A percentile compares a stretch with the other conserved stretches of the same genome.
Evolutionary conservation across 2,888 invertebrate genomes (phyloP).

Genomic region (Cinara cedri): DNA sequence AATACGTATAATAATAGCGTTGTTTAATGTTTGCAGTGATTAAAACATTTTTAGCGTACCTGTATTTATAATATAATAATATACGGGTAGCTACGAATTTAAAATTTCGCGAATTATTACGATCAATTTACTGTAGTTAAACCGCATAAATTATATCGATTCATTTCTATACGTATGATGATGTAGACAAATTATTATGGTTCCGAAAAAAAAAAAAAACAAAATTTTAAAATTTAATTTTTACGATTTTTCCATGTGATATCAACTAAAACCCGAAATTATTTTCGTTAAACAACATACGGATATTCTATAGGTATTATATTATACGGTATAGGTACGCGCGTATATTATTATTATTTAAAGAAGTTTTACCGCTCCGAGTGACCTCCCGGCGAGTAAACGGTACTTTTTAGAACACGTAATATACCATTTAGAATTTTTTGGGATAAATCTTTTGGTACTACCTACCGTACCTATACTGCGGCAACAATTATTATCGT

Average conservation of each 20-base stretch:
- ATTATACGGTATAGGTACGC: background rate
- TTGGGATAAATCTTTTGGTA: conserved; percentile 15
- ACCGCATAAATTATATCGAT: background rate
- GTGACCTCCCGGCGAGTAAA: conserved; percentile 48
- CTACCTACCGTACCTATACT: background rate
- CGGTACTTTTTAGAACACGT: conserved; percentile 47
- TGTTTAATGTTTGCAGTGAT: conserved; percentile 7
- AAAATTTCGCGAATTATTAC: background rate
- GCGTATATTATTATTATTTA: conserved; percentile 3
- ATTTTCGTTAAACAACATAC: conserved; percentile 5
- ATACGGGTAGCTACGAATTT: background rate
- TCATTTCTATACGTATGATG: background rate
- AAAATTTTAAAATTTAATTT: background rate
- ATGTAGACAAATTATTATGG: background rate
- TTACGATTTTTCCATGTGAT: background rate
- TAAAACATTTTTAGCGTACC: conserved; percentile 3
- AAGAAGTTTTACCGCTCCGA: conserved; percentile 47
- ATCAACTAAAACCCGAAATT: conserved; percentile 32
- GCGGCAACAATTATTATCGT: no score
- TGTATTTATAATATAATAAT: background rate
- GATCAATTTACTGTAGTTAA: background rate
- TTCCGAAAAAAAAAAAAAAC: no score
- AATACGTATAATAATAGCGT: no score
- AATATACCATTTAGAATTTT: conserved; percentile 15
- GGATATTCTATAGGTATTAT: no score